Base-by-base conservation (phyloP, 1,140 invertebrate species). In the Adelges cooleyi region DNA sequence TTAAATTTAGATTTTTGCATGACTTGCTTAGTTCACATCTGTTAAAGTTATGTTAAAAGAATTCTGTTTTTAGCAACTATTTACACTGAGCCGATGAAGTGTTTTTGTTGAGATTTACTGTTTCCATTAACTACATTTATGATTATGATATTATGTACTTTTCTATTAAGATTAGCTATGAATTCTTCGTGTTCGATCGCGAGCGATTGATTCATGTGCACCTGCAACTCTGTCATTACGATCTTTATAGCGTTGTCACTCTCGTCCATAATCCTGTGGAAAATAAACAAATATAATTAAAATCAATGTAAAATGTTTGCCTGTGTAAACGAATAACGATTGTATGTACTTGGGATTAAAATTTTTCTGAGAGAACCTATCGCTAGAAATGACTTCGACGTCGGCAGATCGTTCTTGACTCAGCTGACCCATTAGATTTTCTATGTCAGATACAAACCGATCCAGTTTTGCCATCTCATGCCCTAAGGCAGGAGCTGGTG, bases 101-200 rank as follows among this genome's bases (percentile, higher is more conserved):
- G n/a, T n/a, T n/a, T n/a, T n/a, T n/a, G n/a, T n/a, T n/a, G n/a
- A n/a, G n/a, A n/a, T n/a, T n/a, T n/a, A n/a, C n/a, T n/a, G n/a
- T n/a, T n/a, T n/a, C n/a, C n/a, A n/a, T n/a, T n/a, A n/a, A n/a
- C n/a, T n/a, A n/a, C n/a, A n/a, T n/a, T n/a, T n/a, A n/a, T n/a
- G n/a, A n/a, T n/a, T n/a, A n/a, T n/a, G n/a, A n/a, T n/a, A n/a
- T n/a, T n/a, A n/a, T 33, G 17, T 67, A 71, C 72, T 69, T 71
- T 71, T 53, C 72, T 66, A 44, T 69, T 71, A 10, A 73, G 59
- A 36, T 69, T 72, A n/a, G 72, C 69, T 42, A 73, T 69, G 42
- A 73, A 73, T 65, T 73, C 72, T 52, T 73, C 72, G 44, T 73
- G 72, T 56, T 73, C 72, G 10, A 66, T 49, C 5, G 72, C 71